Percentiles rank a stretch among this genome's conserved stretches.
Conservation (phyloP, 1,140 invertebrate genomes). For the Drosophila eugracilis region DNA sequence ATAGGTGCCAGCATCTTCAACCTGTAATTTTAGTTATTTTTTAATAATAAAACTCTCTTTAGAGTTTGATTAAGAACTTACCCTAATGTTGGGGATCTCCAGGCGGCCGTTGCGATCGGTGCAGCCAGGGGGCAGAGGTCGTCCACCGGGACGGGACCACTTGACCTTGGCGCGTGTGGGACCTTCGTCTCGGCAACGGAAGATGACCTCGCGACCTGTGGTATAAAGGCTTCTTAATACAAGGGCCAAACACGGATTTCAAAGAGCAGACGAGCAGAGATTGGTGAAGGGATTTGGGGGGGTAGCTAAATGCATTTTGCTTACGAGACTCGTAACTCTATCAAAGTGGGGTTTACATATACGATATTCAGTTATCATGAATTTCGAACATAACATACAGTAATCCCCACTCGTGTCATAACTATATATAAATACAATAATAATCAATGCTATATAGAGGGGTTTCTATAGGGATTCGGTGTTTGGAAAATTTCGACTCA, state of each 20-base stretch:
- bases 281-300: neutral
- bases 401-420: neutral
- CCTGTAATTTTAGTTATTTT: slow-evolving; percentile 76
- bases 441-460: neutral
- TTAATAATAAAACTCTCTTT: too few relatives aligned
- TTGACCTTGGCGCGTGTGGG: slow-evolving; percentile 89
- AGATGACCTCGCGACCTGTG: slow-evolving; percentile 94
- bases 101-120: slow-evolving; percentile 91
- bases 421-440: slow-evolving; percentile 1
- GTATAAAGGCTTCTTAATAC: slow-evolving; percentile 3
- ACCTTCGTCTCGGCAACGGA: slow-evolving; percentile 96
- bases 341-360: neutral
- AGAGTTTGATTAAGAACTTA: slow-evolving; percentile 69
- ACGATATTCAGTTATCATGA: neutral
- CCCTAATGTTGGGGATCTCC: slow-evolving; percentile 93
- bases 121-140: slow-evolving; percentile 89
- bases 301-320: neutral
- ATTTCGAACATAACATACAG: neutral
- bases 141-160: slow-evolving; percentile 90
- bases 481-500: slow-evolving; percentile 51
- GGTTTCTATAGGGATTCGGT: neutral
- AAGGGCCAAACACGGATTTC: neutral
- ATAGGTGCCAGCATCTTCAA: slow-evolving; percentile 91
- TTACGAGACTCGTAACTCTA: neutral
- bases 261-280: neutral